Evolutionary conservation across 2,797 vertebrate species (phyloP).

Genomic region (Alectoris magna): DNA sequence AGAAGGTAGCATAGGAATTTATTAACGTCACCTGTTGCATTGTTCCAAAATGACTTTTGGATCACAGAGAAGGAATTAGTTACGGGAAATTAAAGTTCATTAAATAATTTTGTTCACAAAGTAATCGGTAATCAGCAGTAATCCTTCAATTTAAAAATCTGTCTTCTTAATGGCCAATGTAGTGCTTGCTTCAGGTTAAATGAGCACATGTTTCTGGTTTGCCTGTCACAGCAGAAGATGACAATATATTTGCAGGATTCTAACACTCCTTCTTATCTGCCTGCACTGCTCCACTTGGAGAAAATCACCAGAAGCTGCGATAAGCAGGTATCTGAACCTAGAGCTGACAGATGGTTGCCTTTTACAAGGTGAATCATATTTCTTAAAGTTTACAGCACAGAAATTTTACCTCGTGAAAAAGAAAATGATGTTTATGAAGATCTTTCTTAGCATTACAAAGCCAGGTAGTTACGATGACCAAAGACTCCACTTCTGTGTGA

Average conservation of each 20-base stretch:
- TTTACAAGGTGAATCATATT: slow-evolving; percentile 62
- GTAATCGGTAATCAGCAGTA: slow-evolving; percentile 17
- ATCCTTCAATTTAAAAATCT: slow-evolving; percentile 2
- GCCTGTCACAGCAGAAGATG: neutral
- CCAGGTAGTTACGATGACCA: neutral
- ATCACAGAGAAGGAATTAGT: neutral
- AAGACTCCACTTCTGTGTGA: neutral
- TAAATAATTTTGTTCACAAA: slow-evolving; percentile 14
- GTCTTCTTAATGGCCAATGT: neutral
- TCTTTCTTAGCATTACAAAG: slow-evolving; percentile 11
- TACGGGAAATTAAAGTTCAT: slow-evolving; percentile 31
- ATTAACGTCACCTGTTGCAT: neutral
- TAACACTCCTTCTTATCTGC: slow-evolving; percentile 31
- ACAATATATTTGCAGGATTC: neutral
- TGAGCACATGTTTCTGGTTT: neutral
- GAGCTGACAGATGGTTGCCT: slow-evolving; percentile 48
- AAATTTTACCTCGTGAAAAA: slow-evolving; percentile 32
- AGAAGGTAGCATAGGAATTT: neutral
- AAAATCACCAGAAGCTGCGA: slow-evolving; percentile 29
- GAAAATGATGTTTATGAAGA: neutral
- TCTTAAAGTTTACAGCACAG: slow-evolving; percentile 46
- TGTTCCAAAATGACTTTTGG: slow-evolving; percentile 17
- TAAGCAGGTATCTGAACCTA: slow-evolving; percentile 19
- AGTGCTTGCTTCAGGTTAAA: neutral
- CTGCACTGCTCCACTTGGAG: slow-evolving; percentile 1